These are phyloP conservation scores for Thalassarche chlororhynchos DNA, from an alignment of 2,113 vertebrate genomes.

Conservation along the genomic window DNA sequence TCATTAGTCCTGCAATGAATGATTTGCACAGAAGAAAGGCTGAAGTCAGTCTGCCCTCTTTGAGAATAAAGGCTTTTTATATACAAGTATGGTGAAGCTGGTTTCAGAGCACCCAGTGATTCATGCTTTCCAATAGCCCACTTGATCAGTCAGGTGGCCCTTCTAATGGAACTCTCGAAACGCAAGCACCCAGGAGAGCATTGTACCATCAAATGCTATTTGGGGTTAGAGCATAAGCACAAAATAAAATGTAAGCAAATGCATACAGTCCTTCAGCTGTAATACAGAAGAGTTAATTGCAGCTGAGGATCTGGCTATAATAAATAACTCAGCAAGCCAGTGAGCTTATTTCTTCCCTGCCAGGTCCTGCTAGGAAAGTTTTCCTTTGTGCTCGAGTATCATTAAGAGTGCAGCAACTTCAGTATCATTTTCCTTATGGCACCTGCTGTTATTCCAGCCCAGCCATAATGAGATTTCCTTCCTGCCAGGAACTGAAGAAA, in stretches of 20 bases:
- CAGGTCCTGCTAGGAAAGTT: not conserved
- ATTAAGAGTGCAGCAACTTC: not conserved
- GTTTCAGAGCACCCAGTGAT: not conserved
- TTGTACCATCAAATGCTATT: not conserved
- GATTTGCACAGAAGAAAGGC: not conserved
- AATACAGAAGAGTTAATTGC: not conserved
- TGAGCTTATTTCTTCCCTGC: not conserved
- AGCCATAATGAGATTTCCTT: not conserved
- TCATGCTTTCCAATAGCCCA: not conserved
- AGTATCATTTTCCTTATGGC: not conserved
- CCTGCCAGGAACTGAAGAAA: not conserved
- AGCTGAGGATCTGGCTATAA: not conserved
- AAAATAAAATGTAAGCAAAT: not conserved
- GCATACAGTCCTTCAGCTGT: not conserved
- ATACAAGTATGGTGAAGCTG: not conserved
- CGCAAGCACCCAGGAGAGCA: not conserved
- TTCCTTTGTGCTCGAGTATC: not conserved
- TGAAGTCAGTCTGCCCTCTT: constrained; percentile 26
- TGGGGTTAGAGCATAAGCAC: not conserved
- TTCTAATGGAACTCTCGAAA: not conserved
- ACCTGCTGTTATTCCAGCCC: not conserved
- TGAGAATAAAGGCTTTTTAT: not conserved
- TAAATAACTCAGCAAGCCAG: not conserved
- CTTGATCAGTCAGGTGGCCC: not conserved
- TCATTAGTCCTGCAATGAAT: constrained; percentile 29